These are phyloP conservation scores for Dasypogon diadema DNA, from an alignment of 2,888 invertebrate species.

Conservation along the genomic window DNA sequence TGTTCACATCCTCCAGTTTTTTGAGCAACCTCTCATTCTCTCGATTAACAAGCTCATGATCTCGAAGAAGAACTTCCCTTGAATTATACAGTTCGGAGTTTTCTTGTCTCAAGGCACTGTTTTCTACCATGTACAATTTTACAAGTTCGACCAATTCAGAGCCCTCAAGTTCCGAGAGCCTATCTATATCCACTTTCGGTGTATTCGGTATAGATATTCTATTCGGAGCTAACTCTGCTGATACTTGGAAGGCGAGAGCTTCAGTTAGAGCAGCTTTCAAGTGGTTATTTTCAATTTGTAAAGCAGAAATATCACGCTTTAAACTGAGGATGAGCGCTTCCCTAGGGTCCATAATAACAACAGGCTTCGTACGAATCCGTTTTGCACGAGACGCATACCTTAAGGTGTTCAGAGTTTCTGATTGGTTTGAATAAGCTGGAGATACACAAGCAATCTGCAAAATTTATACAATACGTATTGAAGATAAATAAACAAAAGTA, in stretches of 20 bases:
- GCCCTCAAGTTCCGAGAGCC: conserved; percentile 80
- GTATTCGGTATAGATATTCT: conserved; percentile 60
- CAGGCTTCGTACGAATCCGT: conserved; percentile 91
- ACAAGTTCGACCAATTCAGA: conserved; percentile 85
- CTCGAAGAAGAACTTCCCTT: conserved; percentile 83
- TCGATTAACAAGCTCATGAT: conserved; percentile 89
- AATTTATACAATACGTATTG: not conserved
- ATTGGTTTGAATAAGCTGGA: conserved; percentile 85
- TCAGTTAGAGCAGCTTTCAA: conserved; percentile 79
- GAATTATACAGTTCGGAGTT: conserved; percentile 86
- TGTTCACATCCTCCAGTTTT: conserved; percentile 89
- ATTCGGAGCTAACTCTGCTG: conserved; percentile 32
- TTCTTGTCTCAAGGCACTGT: conserved; percentile 82
- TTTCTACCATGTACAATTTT: conserved; percentile 86
- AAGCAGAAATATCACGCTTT: conserved; percentile 86
- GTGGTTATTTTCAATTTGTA: conserved; percentile 91
- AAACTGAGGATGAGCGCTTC: conserved; percentile 91
- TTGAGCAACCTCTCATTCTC: conserved; percentile 91
- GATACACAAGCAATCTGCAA: conserved; percentile 93
- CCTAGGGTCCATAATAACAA: conserved; percentile 94
- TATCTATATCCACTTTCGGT: conserved; percentile 78
- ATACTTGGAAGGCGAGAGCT: conserved; percentile 59
- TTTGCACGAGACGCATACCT: conserved; percentile 94
- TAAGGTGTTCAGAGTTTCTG: conserved; percentile 91
- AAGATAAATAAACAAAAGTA: no score